These are phyloP conservation scores for Leuciscus waleckii DNA, from an alignment of 2,797 vertebrate species.

Conservation along the genomic window DNA sequence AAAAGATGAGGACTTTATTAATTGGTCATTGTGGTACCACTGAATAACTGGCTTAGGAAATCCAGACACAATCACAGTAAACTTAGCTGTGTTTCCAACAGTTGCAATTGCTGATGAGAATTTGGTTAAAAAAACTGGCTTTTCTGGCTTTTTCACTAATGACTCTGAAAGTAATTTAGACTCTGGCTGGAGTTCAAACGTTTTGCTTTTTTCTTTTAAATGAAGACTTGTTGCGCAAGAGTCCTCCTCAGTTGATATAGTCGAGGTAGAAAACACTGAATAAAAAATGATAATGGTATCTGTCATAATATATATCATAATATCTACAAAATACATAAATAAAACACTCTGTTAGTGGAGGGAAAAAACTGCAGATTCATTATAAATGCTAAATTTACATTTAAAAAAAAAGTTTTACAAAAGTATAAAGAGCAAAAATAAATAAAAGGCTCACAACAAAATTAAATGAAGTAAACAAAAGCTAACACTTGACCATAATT, in stretches of 20 bases:
- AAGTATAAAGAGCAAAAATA: not conserved
- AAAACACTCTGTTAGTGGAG: not conserved
- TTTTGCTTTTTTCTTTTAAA: conserved; percentile 79
- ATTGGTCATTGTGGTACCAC: conserved; percentile 84
- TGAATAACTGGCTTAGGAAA: conserved; percentile 83
- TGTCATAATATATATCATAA: not conserved
- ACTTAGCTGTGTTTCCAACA: conserved; percentile 79
- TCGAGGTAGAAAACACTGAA: conserved; percentile 86
- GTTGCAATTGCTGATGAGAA: conserved; percentile 76
- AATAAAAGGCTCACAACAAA: conserved; percentile 59
- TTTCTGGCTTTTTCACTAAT: conserved; percentile 78
- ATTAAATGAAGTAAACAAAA: conserved; percentile 68
- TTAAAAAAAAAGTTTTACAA: not conserved
- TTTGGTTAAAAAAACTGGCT: conserved; percentile 85
- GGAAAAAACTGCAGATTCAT: not conserved
- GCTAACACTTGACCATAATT: not conserved
- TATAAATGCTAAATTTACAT: not conserved
- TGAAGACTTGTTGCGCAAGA: conserved; percentile 78
- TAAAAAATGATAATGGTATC: conserved; percentile 67
- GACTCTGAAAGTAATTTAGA: conserved; percentile 77
- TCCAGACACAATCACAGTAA: conserved; percentile 84
- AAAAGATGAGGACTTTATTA: conserved; percentile 74
- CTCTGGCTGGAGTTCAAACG: conserved; percentile 89
- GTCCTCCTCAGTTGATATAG: conserved; percentile 82
- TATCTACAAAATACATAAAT: not conserved